Evolutionary conservation across 2,113 vertebrate genomes (phyloP), one percentile per base, ranked within the genome.

Genomic region (Hemichromis elongatus): DNA sequence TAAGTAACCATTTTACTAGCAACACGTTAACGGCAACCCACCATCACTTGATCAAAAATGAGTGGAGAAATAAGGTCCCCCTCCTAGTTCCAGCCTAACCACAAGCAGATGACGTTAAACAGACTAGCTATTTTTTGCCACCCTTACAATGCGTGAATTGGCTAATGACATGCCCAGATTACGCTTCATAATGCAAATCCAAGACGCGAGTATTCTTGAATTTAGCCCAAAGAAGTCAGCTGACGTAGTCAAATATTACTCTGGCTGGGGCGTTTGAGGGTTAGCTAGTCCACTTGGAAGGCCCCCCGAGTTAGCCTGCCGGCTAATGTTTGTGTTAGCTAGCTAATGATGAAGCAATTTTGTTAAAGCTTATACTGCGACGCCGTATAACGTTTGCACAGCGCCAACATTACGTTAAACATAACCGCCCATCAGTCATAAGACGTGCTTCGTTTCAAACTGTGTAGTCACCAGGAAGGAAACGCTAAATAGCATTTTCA

Each of bases 301-400:
- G 91, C 89, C 91, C 90, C 50, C 54, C 77, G 84, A 37, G 86
- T 79, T 92, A 89, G 90, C 91, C 84, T 59, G 37, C 24, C 85
- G 66, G 88, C 87, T 90, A 93, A 89, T 93, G 91, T 94, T 94
- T 92, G 87, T 80, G 90, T 90, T 91, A 93, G 93, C 94, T 95
- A 94, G 94, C 95, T 96, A 94, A 96, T 96, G 96, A 96, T 96
- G 92, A 96, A 94, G 96, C 96, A 96, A 24, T 93, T 92, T 96
- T 94, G 90, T 40, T 18, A 77, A 81, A 56, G 68, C 30, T 83
- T 82, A 16, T 33, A 79, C 50, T 33, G 80, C 52, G 57, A 52
- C 50, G 18, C n/a, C 9, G 9, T 52, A 7, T 6, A 33, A 37
- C 16, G 9, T 80, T 42, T 77, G 0, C 16, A 19, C 3, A 21